Conservation (phyloP, 2,888 invertebrate genomes). For the Antheraea yamamai region DNA sequence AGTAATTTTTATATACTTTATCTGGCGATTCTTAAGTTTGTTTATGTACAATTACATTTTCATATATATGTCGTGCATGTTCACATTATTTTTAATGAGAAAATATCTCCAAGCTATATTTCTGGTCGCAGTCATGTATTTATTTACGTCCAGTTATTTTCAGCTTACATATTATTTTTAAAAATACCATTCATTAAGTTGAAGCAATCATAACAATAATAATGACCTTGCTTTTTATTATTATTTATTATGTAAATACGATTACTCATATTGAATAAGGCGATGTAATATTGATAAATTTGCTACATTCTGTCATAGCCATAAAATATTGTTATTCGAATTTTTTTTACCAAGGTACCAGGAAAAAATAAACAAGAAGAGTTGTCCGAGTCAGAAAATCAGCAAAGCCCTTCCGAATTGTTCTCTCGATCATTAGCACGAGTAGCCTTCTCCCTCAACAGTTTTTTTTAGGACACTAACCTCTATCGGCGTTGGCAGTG, state of each 20-base stretch:
- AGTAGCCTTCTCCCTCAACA: constrained; percentile 52
- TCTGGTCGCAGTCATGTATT: background rate
- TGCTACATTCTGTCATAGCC: background rate
- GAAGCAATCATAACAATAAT: background rate
- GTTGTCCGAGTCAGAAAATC: background rate
- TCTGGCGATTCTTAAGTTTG: background rate
- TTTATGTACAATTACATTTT: background rate
- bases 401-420: constrained; percentile 8
- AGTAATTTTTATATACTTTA: background rate
- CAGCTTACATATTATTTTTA: too few relatives aligned
- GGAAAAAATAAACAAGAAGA: background rate
- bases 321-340: background rate
- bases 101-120: background rate
- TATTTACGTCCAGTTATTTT: background rate
- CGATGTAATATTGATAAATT: background rate
- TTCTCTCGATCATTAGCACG: constrained; percentile 38
- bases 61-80: background rate
- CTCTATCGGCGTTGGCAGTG: constrained; percentile 78
- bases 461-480: constrained; percentile 74
- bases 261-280: background rate
- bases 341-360: background rate
- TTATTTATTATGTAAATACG: background rate
- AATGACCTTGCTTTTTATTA: background rate
- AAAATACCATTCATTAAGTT: background rate
- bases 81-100: background rate